A percentile compares a stretch with the other conserved stretches of the same genome.
These are phyloP conservation scores for Corvus cornix DNA, from an alignment of 2,113 vertebrate genomes.

Conservation along the genomic window DNA sequence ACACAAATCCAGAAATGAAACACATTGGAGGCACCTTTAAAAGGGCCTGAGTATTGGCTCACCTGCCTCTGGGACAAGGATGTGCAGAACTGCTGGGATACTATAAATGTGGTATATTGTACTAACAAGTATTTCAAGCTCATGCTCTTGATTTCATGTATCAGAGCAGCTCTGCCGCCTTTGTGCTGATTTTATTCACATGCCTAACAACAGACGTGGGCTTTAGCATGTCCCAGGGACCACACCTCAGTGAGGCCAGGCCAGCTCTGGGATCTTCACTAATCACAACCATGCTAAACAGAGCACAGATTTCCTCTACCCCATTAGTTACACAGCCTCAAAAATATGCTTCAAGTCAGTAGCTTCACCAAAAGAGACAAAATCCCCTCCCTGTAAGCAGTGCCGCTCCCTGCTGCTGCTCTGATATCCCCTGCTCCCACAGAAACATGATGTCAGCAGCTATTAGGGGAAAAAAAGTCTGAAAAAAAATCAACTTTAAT, in stretches of 20 bases:
- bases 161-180: neutral
- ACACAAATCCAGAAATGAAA: neutral
- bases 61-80: neutral
- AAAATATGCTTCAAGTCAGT: constrained; percentile 42
- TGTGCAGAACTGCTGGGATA: neutral
- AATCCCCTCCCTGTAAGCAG: constrained; percentile 4
- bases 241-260: neutral
- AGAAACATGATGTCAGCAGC: neutral
- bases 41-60: neutral
- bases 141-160: neutral
- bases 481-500: neutral
- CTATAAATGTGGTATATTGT: too few relatives aligned
- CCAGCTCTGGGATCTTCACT: neutral
- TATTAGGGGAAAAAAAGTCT: neutral
- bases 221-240: neutral
- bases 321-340: neutral
- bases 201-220: neutral
- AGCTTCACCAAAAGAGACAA: neutral
- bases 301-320: neutral
- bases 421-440: neutral
- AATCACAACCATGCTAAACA: neutral
- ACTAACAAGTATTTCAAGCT: neutral
- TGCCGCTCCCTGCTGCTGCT: constrained; percentile 16
- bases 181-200: neutral
- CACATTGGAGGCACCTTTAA: neutral